Evolutionary conservation across 2,888 invertebrate genomes (phyloP).

Genomic region (Eugnorisma glareosa): DNA sequence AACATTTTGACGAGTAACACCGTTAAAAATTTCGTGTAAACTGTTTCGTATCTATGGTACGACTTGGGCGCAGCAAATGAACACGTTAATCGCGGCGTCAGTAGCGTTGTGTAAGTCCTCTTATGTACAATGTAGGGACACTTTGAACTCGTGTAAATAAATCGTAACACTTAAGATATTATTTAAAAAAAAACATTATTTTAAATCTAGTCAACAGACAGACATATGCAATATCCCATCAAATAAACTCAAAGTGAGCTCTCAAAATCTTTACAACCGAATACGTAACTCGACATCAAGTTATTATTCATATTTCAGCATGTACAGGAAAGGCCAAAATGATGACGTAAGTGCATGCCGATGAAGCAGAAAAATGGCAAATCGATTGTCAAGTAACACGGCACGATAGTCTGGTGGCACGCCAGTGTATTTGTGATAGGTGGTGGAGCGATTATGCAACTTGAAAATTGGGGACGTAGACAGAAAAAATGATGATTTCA

Average conservation of each 20-base stretch:
- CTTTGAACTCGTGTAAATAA: not conserved
- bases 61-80: not conserved
- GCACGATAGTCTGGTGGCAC: constrained; percentile 33
- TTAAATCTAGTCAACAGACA: not conserved
- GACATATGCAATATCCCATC: not conserved
- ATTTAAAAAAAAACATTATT: not conserved
- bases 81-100: not conserved
- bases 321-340: constrained; percentile 32
- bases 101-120: not conserved
- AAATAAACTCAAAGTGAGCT: constrained; percentile 14
- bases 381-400: constrained; percentile 50
- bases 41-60: not conserved
- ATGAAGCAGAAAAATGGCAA: constrained; percentile 48
- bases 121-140: not conserved
- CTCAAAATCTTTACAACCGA: constrained; percentile 16
- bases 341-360: constrained; percentile 41
- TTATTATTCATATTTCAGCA: constrained; percentile 44
- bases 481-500: not conserved
- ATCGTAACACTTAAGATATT: too few relatives aligned
- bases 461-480: constrained; percentile 19
- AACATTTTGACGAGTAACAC: not conserved
- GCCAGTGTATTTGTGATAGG: constrained; percentile 30
- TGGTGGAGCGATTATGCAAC: constrained; percentile 34
- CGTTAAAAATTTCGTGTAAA: not conserved
- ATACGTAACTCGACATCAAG: constrained; percentile 30